phyloP scores from a whole-genome alignment of 2,113 vertebrate species.

The Rhegmatorhina hoffmannsi region DNA sequence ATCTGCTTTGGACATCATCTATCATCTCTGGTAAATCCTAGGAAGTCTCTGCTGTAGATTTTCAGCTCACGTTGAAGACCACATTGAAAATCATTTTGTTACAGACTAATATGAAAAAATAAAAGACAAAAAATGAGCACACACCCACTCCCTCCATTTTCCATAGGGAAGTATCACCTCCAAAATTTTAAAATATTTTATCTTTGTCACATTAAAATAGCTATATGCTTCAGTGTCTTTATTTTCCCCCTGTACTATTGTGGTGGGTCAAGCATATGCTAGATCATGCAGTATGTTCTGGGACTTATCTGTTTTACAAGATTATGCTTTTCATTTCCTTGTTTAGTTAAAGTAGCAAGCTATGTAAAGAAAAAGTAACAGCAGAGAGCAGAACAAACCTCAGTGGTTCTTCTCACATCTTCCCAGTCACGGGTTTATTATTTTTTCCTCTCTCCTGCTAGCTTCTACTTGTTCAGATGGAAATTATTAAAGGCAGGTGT shows the following conservation, averaged over 20 bases:
- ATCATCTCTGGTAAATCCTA: not conserved
- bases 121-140: not conserved
- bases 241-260: not conserved
- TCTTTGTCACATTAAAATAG: not conserved
- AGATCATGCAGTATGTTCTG: not conserved
- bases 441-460: not conserved
- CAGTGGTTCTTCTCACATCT: not conserved
- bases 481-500: not conserved
- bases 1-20: not conserved
- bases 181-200: not conserved
- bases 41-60: not conserved
- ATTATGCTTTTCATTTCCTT: not conserved
- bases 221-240: not conserved
- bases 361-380: not conserved
- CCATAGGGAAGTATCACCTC: not conserved
- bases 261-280: not conserved
- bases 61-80: not conserved
- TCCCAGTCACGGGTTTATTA: not conserved
- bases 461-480: not conserved
- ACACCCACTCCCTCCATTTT: fast-evolving
- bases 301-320: not conserved
- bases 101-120: not conserved
- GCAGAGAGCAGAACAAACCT: not conserved
- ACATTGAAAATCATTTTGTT: not conserved
- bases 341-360: not conserved